These are phyloP conservation scores for Portunus trituberculatus DNA, from an alignment of 1,140 invertebrate species.

Conservation along the genomic window DNA sequence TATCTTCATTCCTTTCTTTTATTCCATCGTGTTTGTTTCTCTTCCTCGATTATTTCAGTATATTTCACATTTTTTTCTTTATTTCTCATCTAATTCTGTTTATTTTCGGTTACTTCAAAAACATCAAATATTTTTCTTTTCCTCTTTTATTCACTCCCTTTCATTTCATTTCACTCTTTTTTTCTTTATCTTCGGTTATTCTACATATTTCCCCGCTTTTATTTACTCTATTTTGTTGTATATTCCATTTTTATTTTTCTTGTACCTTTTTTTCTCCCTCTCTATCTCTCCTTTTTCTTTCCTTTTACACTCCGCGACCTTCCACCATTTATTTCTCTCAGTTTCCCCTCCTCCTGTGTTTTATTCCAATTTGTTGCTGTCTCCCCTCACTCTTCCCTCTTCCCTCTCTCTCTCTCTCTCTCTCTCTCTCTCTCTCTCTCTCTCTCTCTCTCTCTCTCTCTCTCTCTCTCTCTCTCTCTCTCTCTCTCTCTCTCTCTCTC, in stretches of 20 bases:
- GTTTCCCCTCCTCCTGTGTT: background rate
- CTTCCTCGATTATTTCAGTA: too few relatives aligned
- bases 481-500: background rate
- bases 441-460: background rate
- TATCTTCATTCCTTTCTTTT: too few relatives aligned
- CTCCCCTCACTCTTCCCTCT: background rate
- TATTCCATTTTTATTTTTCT: background rate
- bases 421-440: background rate
- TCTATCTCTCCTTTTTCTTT: background rate
- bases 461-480: background rate
- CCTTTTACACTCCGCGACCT: background rate
- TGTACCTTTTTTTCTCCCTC: background rate
- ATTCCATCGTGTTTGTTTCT: too few relatives aligned
- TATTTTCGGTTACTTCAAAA: background rate
- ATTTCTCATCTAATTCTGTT: background rate
- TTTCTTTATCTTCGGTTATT: background rate
- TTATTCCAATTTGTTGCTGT: background rate
- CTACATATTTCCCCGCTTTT: background rate
- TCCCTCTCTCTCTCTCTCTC: background rate
- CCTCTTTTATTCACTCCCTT: background rate
- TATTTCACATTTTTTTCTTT: too few relatives aligned
- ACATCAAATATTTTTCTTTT: background rate
- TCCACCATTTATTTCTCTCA: background rate
- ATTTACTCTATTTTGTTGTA: background rate
- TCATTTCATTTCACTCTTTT: background rate